Conservation (phyloP, 2,888 invertebrate species). For the Lochmaea capreae region DNA sequence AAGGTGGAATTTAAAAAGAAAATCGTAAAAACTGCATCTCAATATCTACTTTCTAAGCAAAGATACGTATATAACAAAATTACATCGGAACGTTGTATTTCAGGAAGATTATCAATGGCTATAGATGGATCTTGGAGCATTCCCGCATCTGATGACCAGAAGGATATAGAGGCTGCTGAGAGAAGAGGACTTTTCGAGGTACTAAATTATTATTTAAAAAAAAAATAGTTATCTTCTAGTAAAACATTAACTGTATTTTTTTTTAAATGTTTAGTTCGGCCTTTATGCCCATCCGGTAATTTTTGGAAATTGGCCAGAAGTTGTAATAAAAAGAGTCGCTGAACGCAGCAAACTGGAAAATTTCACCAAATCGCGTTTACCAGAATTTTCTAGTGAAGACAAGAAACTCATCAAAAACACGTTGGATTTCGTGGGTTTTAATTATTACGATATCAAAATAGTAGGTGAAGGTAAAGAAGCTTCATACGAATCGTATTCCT, state of each 20-base stretch:
- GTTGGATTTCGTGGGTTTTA: slow-evolving; percentile 80
- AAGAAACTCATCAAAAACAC: slow-evolving; percentile 71
- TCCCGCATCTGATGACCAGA: slow-evolving; percentile 62
- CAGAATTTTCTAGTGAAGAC: slow-evolving; percentile 71
- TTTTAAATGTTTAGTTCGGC: slow-evolving; percentile 44
- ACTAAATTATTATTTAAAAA: not conserved
- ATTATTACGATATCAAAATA: slow-evolving; percentile 67
- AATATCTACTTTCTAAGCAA: too few species aligned
- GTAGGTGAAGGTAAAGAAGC: slow-evolving; percentile 4
- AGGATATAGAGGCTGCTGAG: slow-evolving; percentile 73
- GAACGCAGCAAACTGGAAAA: slow-evolving; percentile 65
- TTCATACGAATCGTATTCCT: slow-evolving; percentile 2
- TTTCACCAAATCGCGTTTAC: slow-evolving; percentile 72
- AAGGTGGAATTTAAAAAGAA: too few species aligned
- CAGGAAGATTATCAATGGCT: slow-evolving; percentile 38
- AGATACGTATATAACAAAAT: too few species aligned
- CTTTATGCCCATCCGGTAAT: slow-evolving; percentile 69
- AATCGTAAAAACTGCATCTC: too few species aligned
- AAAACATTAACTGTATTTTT: too few species aligned
- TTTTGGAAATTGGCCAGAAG: slow-evolving; percentile 74
- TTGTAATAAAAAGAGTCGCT: slow-evolving; percentile 72
- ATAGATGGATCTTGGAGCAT: slow-evolving; percentile 39
- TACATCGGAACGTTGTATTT: not conserved
- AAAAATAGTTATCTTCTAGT: too few species aligned
- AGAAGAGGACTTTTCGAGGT: slow-evolving; percentile 69